Evolutionary conservation across 2,888 invertebrate species (phyloP), one percentile per base, ranked within the genome.

Genomic region (Ormia ochracea): DNA sequence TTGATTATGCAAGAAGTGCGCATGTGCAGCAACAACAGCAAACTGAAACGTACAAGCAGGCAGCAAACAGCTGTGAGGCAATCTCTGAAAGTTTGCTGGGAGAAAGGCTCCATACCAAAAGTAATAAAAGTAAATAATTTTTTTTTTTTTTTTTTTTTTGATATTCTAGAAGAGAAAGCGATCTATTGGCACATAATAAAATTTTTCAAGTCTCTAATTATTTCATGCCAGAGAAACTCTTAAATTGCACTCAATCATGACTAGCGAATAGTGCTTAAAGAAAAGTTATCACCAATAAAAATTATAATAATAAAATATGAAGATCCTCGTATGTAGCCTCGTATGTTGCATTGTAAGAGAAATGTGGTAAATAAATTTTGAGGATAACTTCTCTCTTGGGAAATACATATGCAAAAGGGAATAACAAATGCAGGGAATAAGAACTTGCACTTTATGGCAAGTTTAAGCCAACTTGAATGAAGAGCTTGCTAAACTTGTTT

Each of bases 401-500:
- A 14, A 68, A 9, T n/a, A n/a, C n/a, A n/a, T n/a, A n/a, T 17
- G 9, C 23, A 14, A 2, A 41, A 28, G 21, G 41, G 33, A 56
- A 23, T 38, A 48, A 7, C 21, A 31, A 48, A 19, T 19, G 9
- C 19, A 31, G 17, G 21, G 3, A 54, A 38, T 28, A 52, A 28
- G 28, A 65, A 19, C 17, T 31, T 17, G 14, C 23, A 56, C 4
- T 23, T 52, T 36, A 14, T 54, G 36, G 28, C 31, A 56, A 63
- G n/a, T 43, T 36, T 1, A 45, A n/a, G 14, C 45, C 12, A 58
- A 66, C 48, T 70, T 26, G 6, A 68, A 56, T 74, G 81, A 83
- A 84, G 83, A 83, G 84, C 85, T 84, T 83, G 86, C 83, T 84
- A 85, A 85, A 87, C 87, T 83, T 80, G 87, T 87, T 87, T 82